Base-by-base conservation (phyloP, 2,113 vertebrate species). In the Thryonomys swinderianus region DNA sequence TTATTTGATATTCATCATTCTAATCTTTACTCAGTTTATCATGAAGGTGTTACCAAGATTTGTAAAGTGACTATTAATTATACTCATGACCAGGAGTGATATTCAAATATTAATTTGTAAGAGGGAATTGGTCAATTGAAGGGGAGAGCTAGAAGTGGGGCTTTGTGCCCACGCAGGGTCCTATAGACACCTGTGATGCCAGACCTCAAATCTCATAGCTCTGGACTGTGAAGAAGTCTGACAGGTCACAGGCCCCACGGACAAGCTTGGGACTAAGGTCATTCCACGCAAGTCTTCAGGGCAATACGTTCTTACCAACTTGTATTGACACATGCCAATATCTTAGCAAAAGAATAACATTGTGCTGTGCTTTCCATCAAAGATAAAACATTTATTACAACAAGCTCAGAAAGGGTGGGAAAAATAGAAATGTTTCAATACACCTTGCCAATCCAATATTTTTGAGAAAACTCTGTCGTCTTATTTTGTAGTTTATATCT, bases 401-500 rank as follows among this genome's bases (percentile, higher is more conserved):
- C 57, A 53, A 4, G 82, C 30, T 62, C 61, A 40, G 86, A 64
- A 94, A 78, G 25, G 4, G 21, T 82, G 25, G 48, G 25, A 16
- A 30, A 88, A 62, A 80, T 80, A 59, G 2, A 94, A 91, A 86
- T 73, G 8, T 61, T 82, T 83, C 34, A 74, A 37, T 83, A 91
- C 67, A 93, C 34, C 61, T 93, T 91, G 17, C 37, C 66, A 67
- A 32, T 85, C 18, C 25, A 92, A 23, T 62, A 62, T 61, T 88
- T 94, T 57, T 89, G 9, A 82, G 42, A 45, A 87, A 92, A 71
- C 20, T 42, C 21, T 20, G 88, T 80, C 61, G 37, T 42, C 61
- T 93, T 67, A 78, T 23, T 88, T 20, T 93, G 10, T 86, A 8
- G 42, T 86, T 92, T 83, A 94, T 88, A 67, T 85, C 51, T 80